These are phyloP conservation scores for Trachymyrmex cornetzi DNA, from an alignment of 1,140 invertebrate genomes.

Conservation along the genomic window DNA sequence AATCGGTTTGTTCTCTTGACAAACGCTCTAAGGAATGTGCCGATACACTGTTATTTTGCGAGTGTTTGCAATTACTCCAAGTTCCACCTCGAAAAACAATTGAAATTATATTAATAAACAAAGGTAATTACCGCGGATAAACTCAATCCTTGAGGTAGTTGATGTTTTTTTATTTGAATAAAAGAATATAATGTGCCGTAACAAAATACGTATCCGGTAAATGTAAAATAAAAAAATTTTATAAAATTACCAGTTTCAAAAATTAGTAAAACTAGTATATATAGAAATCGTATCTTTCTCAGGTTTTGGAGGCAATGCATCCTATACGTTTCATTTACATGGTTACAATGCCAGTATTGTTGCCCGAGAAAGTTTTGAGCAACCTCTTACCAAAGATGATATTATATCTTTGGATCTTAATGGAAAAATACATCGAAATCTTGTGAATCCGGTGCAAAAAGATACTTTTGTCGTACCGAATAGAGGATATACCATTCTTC, in stretches of 20 bases:
- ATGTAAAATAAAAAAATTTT: not conserved
- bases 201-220: not conserved
- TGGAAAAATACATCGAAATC: conserved; percentile 83
- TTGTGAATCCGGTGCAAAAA: conserved; percentile 76
- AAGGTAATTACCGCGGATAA: conserved; percentile 67
- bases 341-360: conserved; percentile 76
- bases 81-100: conserved; percentile 66
- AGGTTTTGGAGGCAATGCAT: conserved; percentile 77
- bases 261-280: not conserved
- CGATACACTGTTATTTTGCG: conserved; percentile 75
- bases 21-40: conserved; percentile 68
- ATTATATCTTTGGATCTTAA: conserved; percentile 78
- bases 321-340: conserved; percentile 77
- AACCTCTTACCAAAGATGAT: conserved; percentile 72
- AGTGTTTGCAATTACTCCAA: conserved; percentile 77
- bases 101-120: conserved; percentile 77
- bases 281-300: not conserved
- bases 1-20: conserved; percentile 74
- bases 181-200: not conserved
- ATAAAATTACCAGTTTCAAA: not conserved
- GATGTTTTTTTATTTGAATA: not conserved
- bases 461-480: conserved; percentile 80
- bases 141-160: not conserved
- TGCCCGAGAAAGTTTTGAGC: conserved; percentile 65
- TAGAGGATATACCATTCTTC: conserved; percentile 78